Evolutionary conservation across 1,140 invertebrate species (phyloP).

Genomic region (Cydia amplana): DNA sequence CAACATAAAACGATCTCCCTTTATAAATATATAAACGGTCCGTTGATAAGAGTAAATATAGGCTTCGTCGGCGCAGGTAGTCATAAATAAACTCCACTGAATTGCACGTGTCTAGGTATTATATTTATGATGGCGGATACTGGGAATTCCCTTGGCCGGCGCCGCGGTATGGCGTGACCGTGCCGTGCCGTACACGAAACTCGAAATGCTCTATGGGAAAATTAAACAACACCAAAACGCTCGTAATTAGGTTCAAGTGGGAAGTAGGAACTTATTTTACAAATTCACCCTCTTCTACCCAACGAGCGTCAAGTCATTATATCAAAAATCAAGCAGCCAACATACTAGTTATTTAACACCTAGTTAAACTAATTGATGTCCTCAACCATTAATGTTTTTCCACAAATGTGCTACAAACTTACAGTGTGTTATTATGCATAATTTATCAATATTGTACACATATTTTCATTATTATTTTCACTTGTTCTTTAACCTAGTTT

Average conservation of each 20-base stretch:
- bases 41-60: conserved; percentile 29
- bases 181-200: conserved; percentile 51
- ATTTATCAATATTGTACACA: neutral
- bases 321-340: too few relatives aligned
- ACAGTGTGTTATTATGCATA: neutral
- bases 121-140: conserved; percentile 38
- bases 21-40: conserved; percentile 23
- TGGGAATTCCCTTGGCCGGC: conserved; percentile 50
- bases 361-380: too few relatives aligned
- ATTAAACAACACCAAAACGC: conserved; percentile 39
- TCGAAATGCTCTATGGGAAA: conserved; percentile 49
- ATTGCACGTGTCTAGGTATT: conserved; percentile 47
- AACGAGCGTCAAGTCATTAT: too few relatives aligned
- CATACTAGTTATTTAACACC: too few relatives aligned
- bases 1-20: conserved; percentile 9
- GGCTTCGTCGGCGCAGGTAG: conserved; percentile 10
- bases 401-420: conserved; percentile 3
- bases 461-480: neutral
- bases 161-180: conserved; percentile 51
- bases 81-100: conserved; percentile 34
- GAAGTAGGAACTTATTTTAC: neutral
- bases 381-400: too few relatives aligned
- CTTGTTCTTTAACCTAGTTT: conserved; percentile 23
- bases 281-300: too few relatives aligned
- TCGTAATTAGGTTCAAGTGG: neutral